Base-by-base conservation (phyloP, 2,113 vertebrate genomes). In the Passerina amoena region DNA sequence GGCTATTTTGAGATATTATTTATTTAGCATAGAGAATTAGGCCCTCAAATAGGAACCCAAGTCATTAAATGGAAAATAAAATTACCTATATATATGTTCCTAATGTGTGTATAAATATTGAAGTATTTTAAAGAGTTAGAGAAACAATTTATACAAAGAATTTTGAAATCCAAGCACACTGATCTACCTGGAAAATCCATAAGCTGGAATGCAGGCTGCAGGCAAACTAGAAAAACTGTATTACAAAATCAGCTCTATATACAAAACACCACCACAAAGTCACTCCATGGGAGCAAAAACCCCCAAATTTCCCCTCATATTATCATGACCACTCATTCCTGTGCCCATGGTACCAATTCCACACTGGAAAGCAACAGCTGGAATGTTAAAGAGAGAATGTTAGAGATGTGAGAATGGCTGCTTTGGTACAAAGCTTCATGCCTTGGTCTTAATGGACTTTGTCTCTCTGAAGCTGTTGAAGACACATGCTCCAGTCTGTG, bases 321-420 rank as follows among this genome's bases (percentile, higher is more conserved):
- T 25, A 35, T 10, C 6, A 11, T 1, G 3, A 25, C n/a, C 22
- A 7, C 28, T 57, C 56, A 9, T 16, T 51, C 44, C 11, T 1
- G 3, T 59, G 35, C 76, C 54, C 10, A 8, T 4, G 23, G 50
- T 48, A 76, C 31, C 37, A 60, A 79, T 57, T 54, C 42, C 40
- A 6, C 6, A 45, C 56, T 31, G n/a, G 80, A 53, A 73, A 70
- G 72, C 51, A 35, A 19, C 12, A 38, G 80, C 42, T 66, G 3
- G 14, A 47, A 24, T 1, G 2, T 6, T 24, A 35, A 31, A 56
- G 56, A 47, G 53, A 54, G 53, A 54, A 54, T 33, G 53, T 20
- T 2, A 21, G 45, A 61, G 38, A 14, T 0, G 14, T 7, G 4
- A 27, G 20, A 33, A 45, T 10, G n/a, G 28, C 11, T 79, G 84